Evolutionary conservation across 2,797 vertebrate genomes (phyloP).

Genomic region (Melanotaenia trifasciata): DNA sequence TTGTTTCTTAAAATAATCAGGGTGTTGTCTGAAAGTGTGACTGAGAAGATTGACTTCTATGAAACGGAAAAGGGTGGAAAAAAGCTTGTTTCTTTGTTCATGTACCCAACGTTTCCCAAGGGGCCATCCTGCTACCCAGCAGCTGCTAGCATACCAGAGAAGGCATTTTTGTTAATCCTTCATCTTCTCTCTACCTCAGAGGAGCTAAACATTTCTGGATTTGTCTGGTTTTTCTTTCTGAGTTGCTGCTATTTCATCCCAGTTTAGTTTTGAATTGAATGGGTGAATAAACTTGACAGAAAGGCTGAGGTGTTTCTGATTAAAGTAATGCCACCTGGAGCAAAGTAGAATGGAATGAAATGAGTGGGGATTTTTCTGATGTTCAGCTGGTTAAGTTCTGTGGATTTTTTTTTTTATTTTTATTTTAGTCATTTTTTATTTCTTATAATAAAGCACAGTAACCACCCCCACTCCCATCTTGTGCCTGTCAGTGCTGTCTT

Average conservation of each 20-base stretch:
- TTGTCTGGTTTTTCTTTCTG: constrained; percentile 1
- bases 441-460: not conserved
- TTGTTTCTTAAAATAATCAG: constrained; percentile 77
- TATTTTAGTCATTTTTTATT: constrained; percentile 18
- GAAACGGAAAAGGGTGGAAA: constrained; percentile 16
- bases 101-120: constrained; percentile 68
- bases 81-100: constrained; percentile 57
- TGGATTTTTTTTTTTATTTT: constrained; percentile 23
- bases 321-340: constrained; percentile 60
- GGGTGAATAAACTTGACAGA: constrained; percentile 25
- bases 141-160: constrained; percentile 65
- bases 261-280: constrained; percentile 24
- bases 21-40: constrained; percentile 68
- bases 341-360: constrained; percentile 57
- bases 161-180: constrained; percentile 47
- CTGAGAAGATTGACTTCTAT: constrained; percentile 41
- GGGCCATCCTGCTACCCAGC: constrained; percentile 54
- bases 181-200: constrained; percentile 31
- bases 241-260: constrained; percentile 2
- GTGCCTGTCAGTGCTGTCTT: not conserved
- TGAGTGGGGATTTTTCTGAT: constrained; percentile 51
- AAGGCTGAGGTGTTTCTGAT: constrained; percentile 34
- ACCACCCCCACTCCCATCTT: not conserved
- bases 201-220: constrained; percentile 5
- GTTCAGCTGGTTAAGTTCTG: constrained; percentile 28